A percentile compares a stretch with the other conserved stretches of the same genome.
Conservation (phyloP, 2,888 invertebrate species). For the Adineta ricciae region DNA sequence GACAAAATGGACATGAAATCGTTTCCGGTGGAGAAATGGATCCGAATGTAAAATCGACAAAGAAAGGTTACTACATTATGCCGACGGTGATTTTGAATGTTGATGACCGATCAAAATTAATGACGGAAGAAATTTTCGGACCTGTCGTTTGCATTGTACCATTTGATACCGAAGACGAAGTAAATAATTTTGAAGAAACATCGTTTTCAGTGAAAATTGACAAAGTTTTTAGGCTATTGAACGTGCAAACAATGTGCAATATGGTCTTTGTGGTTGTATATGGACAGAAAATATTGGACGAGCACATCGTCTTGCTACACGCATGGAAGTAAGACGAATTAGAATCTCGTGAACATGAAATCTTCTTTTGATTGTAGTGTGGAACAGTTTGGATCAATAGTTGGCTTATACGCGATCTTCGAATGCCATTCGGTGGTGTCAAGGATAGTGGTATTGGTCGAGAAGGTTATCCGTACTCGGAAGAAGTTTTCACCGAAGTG, state of each 20-base stretch:
- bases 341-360: background rate
- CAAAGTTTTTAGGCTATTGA: background rate
- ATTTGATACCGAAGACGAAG: slow-evolving; percentile 42
- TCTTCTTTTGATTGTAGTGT: slow-evolving; percentile 49
- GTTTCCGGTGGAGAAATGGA: background rate
- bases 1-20: slow-evolving; percentile 61
- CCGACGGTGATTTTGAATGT: slow-evolving; percentile 77
- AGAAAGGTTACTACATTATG: slow-evolving; percentile 59
- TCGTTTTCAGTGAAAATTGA: too few relatives aligned
- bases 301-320: slow-evolving; percentile 73
- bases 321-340: slow-evolving; percentile 56
- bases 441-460: slow-evolving; percentile 91
- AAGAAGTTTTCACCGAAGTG: slow-evolving; percentile 78
- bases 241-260: slow-evolving; percentile 24
- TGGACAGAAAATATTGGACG: slow-evolving; percentile 81
- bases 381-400: slow-evolving; percentile 86
- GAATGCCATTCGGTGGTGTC: slow-evolving; percentile 84
- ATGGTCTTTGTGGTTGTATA: slow-evolving; percentile 63
- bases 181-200: background rate
- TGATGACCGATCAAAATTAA: slow-evolving; percentile 68
- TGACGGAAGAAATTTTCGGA: slow-evolving; percentile 83
- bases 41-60: background rate
- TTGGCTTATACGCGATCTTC: slow-evolving; percentile 75
- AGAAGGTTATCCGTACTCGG: slow-evolving; percentile 81
- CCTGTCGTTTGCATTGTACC: slow-evolving; percentile 75